phyloP scores from a whole-genome alignment of 53 echinoderm and acorn worm genomes.

The Zoroaster sp. region DNA sequence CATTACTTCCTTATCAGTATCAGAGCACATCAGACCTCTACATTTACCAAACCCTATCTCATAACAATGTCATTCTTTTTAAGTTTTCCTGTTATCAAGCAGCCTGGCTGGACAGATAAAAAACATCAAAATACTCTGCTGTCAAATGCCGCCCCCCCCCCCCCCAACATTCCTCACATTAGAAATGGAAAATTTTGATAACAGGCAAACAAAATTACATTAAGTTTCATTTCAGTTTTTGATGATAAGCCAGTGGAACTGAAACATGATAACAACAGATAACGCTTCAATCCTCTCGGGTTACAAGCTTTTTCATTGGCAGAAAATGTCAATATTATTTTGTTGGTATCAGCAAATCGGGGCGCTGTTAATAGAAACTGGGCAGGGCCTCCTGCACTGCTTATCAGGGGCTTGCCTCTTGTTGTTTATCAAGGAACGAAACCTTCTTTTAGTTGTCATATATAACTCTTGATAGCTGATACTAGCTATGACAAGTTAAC shows the following conservation, averaged over 20 bases:
- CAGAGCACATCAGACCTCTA: not conserved
- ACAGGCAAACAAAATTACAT: not conserved
- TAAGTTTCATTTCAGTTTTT: not conserved
- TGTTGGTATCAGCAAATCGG: not conserved
- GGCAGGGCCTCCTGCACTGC: slow-evolving; percentile 5
- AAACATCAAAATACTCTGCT: not conserved
- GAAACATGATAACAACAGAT: not conserved
- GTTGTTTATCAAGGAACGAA: not conserved
- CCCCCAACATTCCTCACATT: not conserved
- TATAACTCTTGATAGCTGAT: slow-evolving; percentile 28
- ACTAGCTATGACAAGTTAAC: slow-evolving; percentile 39
- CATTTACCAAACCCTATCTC: slow-evolving; percentile 4
- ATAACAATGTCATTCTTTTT: slow-evolving; percentile 16
- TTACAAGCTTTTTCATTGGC: no score
- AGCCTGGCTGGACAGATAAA: not conserved
- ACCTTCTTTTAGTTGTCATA: slow-evolving; percentile 31
- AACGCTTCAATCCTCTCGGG: not conserved
- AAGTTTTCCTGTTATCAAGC: slow-evolving; percentile 19
- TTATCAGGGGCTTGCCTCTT: not conserved
- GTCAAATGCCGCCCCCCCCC: not conserved
- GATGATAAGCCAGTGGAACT: not conserved
- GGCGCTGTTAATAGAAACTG: slow-evolving; percentile 6
- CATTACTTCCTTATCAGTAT: slow-evolving; percentile 31
- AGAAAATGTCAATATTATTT: not conserved
- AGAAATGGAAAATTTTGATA: not conserved